Base-by-base conservation (phyloP, 2,888 invertebrate genomes). In the Pomacea canaliculata region DNA sequence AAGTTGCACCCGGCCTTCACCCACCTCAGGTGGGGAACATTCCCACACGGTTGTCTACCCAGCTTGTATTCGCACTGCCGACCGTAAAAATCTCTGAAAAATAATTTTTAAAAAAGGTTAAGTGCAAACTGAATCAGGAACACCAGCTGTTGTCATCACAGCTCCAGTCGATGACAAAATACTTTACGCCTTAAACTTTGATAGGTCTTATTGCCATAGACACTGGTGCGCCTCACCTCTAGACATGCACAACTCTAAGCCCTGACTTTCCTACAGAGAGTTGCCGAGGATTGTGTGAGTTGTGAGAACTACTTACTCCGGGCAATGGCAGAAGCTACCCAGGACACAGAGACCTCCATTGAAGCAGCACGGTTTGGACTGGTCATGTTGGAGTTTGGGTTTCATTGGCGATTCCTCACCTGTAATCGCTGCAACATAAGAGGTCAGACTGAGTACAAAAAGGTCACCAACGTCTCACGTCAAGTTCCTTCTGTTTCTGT, bases 1-100 rank as follows among this genome's bases (percentile, higher is more conserved):
- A 84, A 71, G 73, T 82, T 81, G 76, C 85, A 85, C 13, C 80
- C 80, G 12, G 78, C 77, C 63, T 82, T 81, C 70, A 83, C 78
- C 83, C 83, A 83, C n/a, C 80, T 81, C 18, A 82, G 82, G 69
- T 85, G 84, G 27, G 71, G 70, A 9, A 83, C 71, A n/a, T 70
- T 76, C 27, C 82, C 82, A 62, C 85, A 85, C 18, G 78, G 70
- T n/a, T 78, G 77, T 46, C 80, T 75, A 12, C 70, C 73, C 62
- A 79, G 68, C 37, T 76, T 66, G 70, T 81, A 78, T 74, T 85
- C 80, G 67, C 85, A 85, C 68, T 79, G 77, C 12, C 85, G 82
- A 7, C 85, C 85, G 70, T 82, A 81, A 68, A 65, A 84, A 13
- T 78, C 70, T 48, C 83, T 84, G 79, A 13, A 80, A 76, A 19